Base-by-base conservation (phyloP, 2,113 vertebrate species). In the Sinocyclocheilus maitianheensis region DNA sequence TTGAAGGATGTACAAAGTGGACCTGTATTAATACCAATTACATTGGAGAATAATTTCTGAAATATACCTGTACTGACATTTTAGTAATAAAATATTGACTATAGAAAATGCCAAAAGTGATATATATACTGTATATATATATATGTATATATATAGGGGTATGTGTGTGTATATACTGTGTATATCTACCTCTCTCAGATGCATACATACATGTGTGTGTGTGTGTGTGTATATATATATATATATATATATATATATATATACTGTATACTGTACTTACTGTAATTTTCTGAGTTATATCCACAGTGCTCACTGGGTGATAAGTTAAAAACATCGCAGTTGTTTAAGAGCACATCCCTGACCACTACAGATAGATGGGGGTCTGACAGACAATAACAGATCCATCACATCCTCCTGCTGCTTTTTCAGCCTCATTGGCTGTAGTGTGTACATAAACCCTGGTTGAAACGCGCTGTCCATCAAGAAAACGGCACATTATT, bases 361-460 rank as follows among this genome's bases (percentile, higher is more conserved):
- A 86, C 85, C 85, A 86, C 74, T 83, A 51, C 85, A 86, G 71
- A 74, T 81, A 62, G 78, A 86, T 86, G 37, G n/a, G 24, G 67
- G 69, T 26, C 53, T 74, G 2, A 60, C 63, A 86, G 79, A 86
- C 79, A 86, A 86, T 67, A 86, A 86, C 79, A 77, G 80, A 86
- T 86, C 79, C 85, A 86, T 86, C 85, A 86, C 71, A 40, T 67
- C 40, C 60, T 65, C 60, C 60, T 77, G 46, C 79, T 76, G 62
- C 10, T 55, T 77, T 86, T 83, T 86, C 71, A 86, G 85, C 79
- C 72, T 86, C 85, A 86, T 86, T 85, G 78, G 48, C 71, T 77
- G 77, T 77, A 72, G 83, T 81, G 83, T 81, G 87, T 85, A 85
- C 82, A 84, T 84, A 81, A 81, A 81, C 78, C 77, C 71, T 88